Percentiles rank a stretch among this genome's conserved stretches.
Evolutionary conservation across 1,140 invertebrate genomes (phyloP).

Genomic region (Drosophila quadrilineata): DNA sequence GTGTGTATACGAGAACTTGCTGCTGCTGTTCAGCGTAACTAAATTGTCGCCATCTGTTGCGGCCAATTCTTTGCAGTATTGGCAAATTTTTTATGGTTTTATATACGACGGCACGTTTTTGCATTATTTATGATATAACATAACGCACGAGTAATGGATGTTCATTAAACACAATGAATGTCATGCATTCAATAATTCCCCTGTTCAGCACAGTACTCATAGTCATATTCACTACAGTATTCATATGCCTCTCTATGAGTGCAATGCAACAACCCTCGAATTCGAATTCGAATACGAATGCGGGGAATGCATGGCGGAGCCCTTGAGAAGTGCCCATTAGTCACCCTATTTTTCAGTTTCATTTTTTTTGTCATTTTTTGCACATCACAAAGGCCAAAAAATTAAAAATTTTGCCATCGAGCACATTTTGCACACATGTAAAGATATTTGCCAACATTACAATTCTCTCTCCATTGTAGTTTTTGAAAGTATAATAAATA

Average conservation of each 20-base stretch:
- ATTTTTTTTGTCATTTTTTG: slow-evolving; percentile 68
- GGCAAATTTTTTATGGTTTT: slow-evolving; percentile 76
- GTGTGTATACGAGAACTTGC: not conserved
- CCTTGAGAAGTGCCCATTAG: slow-evolving; percentile 33
- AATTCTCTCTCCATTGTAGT: no score
- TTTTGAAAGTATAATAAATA: no score
- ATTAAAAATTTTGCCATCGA: slow-evolving; percentile 63
- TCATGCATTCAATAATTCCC: slow-evolving; percentile 52
- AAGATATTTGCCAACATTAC: slow-evolving; percentile 64
- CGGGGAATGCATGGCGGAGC: not conserved
- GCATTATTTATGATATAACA: slow-evolving; percentile 74
- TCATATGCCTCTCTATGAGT: not conserved
- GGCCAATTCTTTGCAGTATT: slow-evolving; percentile 70
- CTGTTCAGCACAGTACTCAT: not conserved
- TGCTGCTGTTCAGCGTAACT: no score
- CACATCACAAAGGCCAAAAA: slow-evolving; percentile 50
- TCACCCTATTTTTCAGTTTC: slow-evolving; percentile 70
- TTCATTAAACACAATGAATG: slow-evolving; percentile 78
- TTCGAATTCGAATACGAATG: no score
- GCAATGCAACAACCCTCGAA: slow-evolving; percentile 33
- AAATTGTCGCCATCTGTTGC: slow-evolving; percentile 70
- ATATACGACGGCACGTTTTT: slow-evolving; percentile 48
- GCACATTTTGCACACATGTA: slow-evolving; percentile 62
- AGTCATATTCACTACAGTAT: not conserved
- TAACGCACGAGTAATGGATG: slow-evolving; percentile 73